These are phyloP conservation scores for Eupsilia transversa DNA, from an alignment of 2,888 invertebrate species.

Conservation along the genomic window DNA sequence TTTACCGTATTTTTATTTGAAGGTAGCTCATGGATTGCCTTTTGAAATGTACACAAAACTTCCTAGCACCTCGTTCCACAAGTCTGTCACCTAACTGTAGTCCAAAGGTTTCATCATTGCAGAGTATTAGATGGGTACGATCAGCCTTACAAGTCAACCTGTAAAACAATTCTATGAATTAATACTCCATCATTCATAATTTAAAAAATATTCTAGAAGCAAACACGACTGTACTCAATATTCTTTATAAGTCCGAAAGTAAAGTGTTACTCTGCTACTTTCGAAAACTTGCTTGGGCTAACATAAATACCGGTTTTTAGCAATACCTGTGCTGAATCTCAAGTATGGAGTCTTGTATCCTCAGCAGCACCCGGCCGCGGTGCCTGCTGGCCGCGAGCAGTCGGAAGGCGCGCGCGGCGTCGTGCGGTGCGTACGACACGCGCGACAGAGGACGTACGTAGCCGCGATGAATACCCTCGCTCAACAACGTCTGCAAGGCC, in stretches of 20 bases:
- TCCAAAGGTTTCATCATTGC: constrained; percentile 60
- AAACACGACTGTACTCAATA: not conserved
- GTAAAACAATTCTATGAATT: constrained; percentile 3
- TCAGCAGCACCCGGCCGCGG: constrained; percentile 57
- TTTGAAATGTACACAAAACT: constrained; percentile 65
- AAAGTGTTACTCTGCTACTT: not conserved
- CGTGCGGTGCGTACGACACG: constrained; percentile 67
- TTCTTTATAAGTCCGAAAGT: not conserved
- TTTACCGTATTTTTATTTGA: constrained; percentile 52
- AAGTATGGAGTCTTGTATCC: constrained; percentile 14
- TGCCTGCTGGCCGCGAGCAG: constrained; percentile 49
- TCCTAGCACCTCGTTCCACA: constrained; percentile 72
- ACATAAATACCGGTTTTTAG: not conserved
- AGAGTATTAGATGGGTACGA: constrained; percentile 48
- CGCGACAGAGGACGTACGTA: constrained; percentile 78
- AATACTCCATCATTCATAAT: not conserved
- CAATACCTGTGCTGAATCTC: constrained; percentile 45
- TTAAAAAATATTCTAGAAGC: not conserved
- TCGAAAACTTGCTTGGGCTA: not conserved
- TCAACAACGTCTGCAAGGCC: constrained; percentile 71
- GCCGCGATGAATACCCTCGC: constrained; percentile 77
- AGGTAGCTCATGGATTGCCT: constrained; percentile 38
- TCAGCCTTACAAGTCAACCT: constrained; percentile 43
- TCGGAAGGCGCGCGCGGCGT: constrained; percentile 48
- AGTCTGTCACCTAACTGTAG: constrained; percentile 71